Base-by-base conservation (phyloP, 2,888 invertebrate genomes). In the Apoda limacodes region DNA sequence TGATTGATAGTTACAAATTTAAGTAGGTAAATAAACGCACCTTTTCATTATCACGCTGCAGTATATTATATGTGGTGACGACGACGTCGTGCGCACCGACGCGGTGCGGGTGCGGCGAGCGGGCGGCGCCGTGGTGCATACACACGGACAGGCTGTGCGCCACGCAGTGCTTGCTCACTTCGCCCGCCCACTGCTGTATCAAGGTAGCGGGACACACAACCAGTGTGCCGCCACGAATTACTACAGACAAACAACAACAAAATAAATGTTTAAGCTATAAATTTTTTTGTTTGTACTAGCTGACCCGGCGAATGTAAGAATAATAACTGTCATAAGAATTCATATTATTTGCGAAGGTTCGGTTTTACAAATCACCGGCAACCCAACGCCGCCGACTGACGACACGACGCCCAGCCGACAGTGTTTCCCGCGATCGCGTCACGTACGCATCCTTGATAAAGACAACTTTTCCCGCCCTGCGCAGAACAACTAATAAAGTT, bases 121-220 rank as follows among this genome's bases (percentile, higher is more conserved):
- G 82, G 45, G 87, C 86, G 1, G 85, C 75, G 0, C 98, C 97
- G 69, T 98, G 97, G 75, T 93, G 92, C 19, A 92, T 57, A 30
- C 83, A 71, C 3, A 89, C 85, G 2, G 83, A 74, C 1, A 95
- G 67, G 1, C 83, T 53, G 37, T 88, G 85, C 5, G 84, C 55
- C 22, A 66, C 60, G 27, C 88, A 83, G 51, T 90, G 88, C 15
- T 78, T 82, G 6, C 71, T 57, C 5, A 95, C 86, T 66, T 97
- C 96, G 9, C 67, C 80, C 35, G 89, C 86, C 98, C 98, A 98
- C 62, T 98, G 98, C 45, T 88, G 86, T 32, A 98, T 74, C 25
- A 98, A 83, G 23, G 93, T 93, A 2, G 97, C 95, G 0, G 97
- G 97, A 52, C 95, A 95, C 2, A 98, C 86, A 0, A 98, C 89